Evolutionary conservation across 1,140 invertebrate genomes (phyloP).

Genomic region (Dolichoris vasculosae): DNA sequence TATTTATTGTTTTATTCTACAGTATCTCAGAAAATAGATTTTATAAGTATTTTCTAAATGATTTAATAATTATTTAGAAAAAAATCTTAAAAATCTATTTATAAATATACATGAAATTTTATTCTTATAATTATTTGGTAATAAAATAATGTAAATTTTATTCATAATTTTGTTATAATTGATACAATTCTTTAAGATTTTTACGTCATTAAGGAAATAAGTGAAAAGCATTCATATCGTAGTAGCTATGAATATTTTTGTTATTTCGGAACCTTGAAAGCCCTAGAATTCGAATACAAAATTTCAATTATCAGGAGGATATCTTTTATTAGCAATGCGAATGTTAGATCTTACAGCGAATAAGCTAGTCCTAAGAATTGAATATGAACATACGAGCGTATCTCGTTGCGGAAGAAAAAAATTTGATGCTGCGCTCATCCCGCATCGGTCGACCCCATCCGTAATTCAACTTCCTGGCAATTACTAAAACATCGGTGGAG

Average conservation of each 20-base stretch:
- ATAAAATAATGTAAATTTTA: too few relatives aligned
- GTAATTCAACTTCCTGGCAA: constrained; percentile 41
- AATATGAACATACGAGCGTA: neutral
- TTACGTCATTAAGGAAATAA: too few relatives aligned
- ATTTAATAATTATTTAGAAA: too few relatives aligned
- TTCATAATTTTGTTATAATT: too few relatives aligned
- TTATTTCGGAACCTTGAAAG: neutral
- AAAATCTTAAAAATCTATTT: too few relatives aligned
- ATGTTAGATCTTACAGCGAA: neutral
- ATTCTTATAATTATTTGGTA: too few relatives aligned
- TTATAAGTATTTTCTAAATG: too few relatives aligned
- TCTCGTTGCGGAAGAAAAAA: neutral
- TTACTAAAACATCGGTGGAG: constrained; percentile 44
- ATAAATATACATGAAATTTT: too few relatives aligned
- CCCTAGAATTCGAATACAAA: neutral
- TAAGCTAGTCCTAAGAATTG: neutral
- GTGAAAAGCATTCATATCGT: too few relatives aligned
- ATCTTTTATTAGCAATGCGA: neutral
- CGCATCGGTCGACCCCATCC: neutral
- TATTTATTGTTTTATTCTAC: too few relatives aligned
- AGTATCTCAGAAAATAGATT: too few relatives aligned
- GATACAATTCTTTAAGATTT: too few relatives aligned
- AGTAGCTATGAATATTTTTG: neutral
- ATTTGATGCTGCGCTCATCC: neutral
- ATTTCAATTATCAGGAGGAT: neutral